These are phyloP conservation scores for Stomatorhinus ivindoensis DNA, from an alignment of 2,113 vertebrate genomes.

Conservation along the genomic window DNA sequence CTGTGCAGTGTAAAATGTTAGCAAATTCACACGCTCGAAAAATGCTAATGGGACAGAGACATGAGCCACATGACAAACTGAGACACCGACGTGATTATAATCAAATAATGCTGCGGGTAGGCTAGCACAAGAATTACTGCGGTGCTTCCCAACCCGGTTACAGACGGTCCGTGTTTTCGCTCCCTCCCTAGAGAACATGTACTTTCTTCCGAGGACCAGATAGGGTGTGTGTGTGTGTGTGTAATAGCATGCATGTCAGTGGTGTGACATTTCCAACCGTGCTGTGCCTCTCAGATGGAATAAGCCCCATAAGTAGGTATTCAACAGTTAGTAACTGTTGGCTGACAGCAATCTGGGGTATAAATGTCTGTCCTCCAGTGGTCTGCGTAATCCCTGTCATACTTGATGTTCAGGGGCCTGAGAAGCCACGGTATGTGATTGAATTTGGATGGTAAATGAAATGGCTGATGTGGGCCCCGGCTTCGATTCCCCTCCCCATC, in stretches of 20 bases:
- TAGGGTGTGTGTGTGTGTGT: background rate
- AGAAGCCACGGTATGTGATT: constrained; percentile 17
- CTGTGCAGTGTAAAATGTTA: background rate
- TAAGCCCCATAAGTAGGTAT: constrained; percentile 24
- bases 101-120: constrained; percentile 31
- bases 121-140: constrained; percentile 5
- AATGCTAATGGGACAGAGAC: constrained; percentile 1
- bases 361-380: constrained; percentile 30
- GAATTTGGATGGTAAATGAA: constrained; percentile 30
- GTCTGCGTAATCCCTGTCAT: constrained; percentile 33
- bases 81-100: constrained; percentile 26
- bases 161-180: background rate
- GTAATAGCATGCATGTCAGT: constrained; percentile 5
- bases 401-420: constrained; percentile 35
- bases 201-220: constrained; percentile 7
- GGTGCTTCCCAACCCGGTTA: background rate
- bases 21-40: background rate
- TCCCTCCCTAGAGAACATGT: background rate
- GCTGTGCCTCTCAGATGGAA: constrained; percentile 11
- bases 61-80: constrained; percentile 11
- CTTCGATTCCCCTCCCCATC: background rate
- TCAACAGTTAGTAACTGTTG: constrained; percentile 34
- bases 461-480: constrained; percentile 27
- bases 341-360: constrained; percentile 15
- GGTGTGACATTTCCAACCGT: constrained; percentile 25